A percentile compares a stretch with the other conserved stretches of the same genome.
These are phyloP conservation scores for Microchrysa polita DNA, from an alignment of 2,888 invertebrate genomes.

Conservation along the genomic window DNA sequence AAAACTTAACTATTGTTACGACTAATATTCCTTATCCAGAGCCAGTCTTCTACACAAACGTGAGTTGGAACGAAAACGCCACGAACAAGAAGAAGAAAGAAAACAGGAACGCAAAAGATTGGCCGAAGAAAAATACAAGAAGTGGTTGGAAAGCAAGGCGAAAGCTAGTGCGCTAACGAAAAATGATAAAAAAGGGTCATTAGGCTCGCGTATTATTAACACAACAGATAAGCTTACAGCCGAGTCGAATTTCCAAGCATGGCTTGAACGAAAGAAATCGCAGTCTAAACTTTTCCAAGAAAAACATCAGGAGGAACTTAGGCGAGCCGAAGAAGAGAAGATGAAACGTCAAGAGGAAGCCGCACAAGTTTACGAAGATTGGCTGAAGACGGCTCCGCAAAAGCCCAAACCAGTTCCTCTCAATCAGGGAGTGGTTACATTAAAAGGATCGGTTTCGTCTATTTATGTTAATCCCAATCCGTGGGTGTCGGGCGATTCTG, in stretches of 20 bases:
- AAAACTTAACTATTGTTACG: too few species aligned
- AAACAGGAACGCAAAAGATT: slow-evolving; percentile 54
- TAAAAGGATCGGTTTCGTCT: slow-evolving; percentile 60
- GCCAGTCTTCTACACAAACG: slow-evolving; percentile 52
- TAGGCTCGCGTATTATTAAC: background rate
- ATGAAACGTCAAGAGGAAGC: slow-evolving; percentile 52
- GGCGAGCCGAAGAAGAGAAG: slow-evolving; percentile 48
- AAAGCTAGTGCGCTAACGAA: slow-evolving; percentile 52
- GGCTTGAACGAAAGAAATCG: slow-evolving; percentile 55
- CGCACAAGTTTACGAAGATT: slow-evolving; percentile 56
- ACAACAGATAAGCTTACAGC: background rate
- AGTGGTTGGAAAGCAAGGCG: slow-evolving; percentile 55
- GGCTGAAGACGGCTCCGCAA: slow-evolving; percentile 57
- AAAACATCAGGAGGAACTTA: slow-evolving; percentile 48
- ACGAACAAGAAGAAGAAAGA: slow-evolving; percentile 51
- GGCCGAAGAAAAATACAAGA: slow-evolving; percentile 56
- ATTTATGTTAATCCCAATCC: slow-evolving; percentile 60
- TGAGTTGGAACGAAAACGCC: slow-evolving; percentile 32
- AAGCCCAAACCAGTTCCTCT: slow-evolving; percentile 63
- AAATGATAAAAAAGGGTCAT: slow-evolving; percentile 8
- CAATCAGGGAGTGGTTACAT: slow-evolving; percentile 60
- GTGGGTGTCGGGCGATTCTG: slow-evolving; percentile 53
- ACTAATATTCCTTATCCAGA: slow-evolving; percentile 22
- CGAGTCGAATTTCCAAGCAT: slow-evolving; percentile 52
- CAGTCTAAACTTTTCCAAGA: slow-evolving; percentile 54